phyloP scores from a whole-genome alignment of 2,113 vertebrate genomes.

The Seriola dumerili region DNA sequence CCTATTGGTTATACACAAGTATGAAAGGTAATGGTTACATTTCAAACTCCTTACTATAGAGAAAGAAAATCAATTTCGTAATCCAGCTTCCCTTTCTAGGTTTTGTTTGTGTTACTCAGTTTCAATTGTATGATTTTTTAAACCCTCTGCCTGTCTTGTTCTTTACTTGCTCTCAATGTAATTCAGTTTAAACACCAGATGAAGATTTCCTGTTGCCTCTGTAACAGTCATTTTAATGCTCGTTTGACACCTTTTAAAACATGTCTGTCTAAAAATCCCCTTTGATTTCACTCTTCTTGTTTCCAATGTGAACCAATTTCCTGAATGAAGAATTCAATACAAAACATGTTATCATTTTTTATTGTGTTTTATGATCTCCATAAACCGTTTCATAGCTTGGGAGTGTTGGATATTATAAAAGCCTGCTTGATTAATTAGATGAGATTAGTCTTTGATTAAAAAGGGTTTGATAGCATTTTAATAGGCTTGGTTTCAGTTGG shows the following conservation, averaged over 20 bases:
- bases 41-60: slow-evolving; percentile 26
- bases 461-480: slow-evolving; percentile 72
- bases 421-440: slow-evolving; percentile 71
- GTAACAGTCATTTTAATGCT: slow-evolving; percentile 22
- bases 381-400: slow-evolving; percentile 42
- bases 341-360: slow-evolving; percentile 28
- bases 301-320: slow-evolving; percentile 45
- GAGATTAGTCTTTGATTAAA: slow-evolving; percentile 79
- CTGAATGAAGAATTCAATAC: slow-evolving; percentile 42
- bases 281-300: slow-evolving; percentile 45
- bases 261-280: slow-evolving; percentile 10
- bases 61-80: slow-evolving; percentile 27
- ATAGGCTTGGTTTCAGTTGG: slow-evolving; percentile 69
- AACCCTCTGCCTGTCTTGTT: slow-evolving; percentile 22
- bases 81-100: slow-evolving; percentile 23
- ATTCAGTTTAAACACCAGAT: slow-evolving; percentile 25
- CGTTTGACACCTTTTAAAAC: slow-evolving; percentile 32
- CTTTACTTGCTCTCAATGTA: slow-evolving; percentile 26
- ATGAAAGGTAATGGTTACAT: slow-evolving; percentile 8
- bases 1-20: not conserved
- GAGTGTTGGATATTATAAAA: slow-evolving; percentile 48
- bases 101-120: slow-evolving; percentile 15
- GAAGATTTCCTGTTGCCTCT: slow-evolving; percentile 8
- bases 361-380: slow-evolving; percentile 53
- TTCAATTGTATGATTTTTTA: slow-evolving; percentile 13